A percentile compares a stretch with the other conserved stretches of the same genome.
These are phyloP conservation scores for Chrysina gloriosa DNA, from an alignment of 2,888 invertebrate species.

Conservation along the genomic window DNA sequence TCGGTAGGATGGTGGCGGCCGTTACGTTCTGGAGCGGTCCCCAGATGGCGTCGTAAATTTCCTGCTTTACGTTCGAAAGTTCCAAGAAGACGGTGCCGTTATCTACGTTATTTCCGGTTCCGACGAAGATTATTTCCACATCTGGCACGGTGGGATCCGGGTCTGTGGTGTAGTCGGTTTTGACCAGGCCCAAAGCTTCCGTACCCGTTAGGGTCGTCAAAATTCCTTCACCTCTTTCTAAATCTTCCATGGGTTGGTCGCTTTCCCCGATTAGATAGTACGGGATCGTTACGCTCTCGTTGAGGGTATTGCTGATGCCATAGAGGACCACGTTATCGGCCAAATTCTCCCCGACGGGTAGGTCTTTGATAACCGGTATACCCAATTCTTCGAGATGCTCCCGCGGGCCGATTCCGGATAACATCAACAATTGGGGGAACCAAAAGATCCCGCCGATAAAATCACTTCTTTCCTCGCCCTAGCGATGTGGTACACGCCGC, in stretches of 20 bases:
- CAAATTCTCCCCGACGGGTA: slow-evolving; percentile 77
- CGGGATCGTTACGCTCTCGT: slow-evolving; percentile 60
- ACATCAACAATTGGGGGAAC: slow-evolving; percentile 88
- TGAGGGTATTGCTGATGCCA: slow-evolving; percentile 63
- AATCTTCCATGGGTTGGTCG: slow-evolving; percentile 60
- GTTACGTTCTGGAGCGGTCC: slow-evolving; percentile 66
- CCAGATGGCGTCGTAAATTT: slow-evolving; percentile 70
- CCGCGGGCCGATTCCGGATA: slow-evolving; percentile 81
- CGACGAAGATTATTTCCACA: slow-evolving; percentile 77
- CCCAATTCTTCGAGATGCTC: slow-evolving; percentile 69
- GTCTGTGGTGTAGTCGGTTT: slow-evolving; percentile 70
- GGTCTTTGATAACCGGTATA: slow-evolving; percentile 71
- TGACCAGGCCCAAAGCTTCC: slow-evolving; percentile 71
- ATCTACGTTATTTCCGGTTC: slow-evolving; percentile 63
- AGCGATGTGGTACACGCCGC: slow-evolving; percentile 55
- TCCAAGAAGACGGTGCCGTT: slow-evolving; percentile 54
- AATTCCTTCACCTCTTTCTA: slow-evolving; percentile 67
- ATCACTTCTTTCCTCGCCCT: slow-evolving; percentile 83
- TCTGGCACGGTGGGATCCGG: slow-evolving; percentile 71
- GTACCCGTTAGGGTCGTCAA: slow-evolving; percentile 69
- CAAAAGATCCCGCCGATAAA: slow-evolving; percentile 86
- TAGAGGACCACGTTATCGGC: slow-evolving; percentile 73
- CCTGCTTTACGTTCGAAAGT: slow-evolving; percentile 69
- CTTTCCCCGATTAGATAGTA: slow-evolving; percentile 53
- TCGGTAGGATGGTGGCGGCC: slow-evolving; percentile 69